Conservation (phyloP, 2,797 vertebrate genomes). For the Anguilla megastoma region DNA sequence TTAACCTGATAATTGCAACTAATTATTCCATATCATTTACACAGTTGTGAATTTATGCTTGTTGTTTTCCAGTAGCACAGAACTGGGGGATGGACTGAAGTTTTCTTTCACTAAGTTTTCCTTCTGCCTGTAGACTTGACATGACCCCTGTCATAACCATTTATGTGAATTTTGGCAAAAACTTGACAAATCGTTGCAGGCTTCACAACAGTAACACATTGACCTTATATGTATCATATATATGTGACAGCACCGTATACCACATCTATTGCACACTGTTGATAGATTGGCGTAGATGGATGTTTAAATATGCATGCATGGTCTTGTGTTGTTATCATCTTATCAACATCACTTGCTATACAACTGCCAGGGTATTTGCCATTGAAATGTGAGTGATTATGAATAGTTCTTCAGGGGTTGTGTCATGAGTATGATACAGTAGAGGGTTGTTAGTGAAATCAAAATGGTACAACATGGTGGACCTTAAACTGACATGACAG, state of each 20-base stretch:
- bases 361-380: background rate
- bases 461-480: background rate
- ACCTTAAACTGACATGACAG: background rate
- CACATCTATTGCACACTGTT: background rate
- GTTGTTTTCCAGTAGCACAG: background rate
- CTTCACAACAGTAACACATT: background rate
- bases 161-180: background rate
- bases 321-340: background rate
- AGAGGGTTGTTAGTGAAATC: background rate
- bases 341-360: background rate
- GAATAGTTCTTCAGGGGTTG: background rate
- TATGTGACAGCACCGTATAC: background rate
- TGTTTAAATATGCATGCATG: background rate
- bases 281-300: background rate
- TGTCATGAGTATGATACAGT: background rate
- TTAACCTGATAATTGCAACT: background rate
- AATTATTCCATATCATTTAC: background rate
- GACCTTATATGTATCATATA: background rate
- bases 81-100: background rate
- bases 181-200: background rate
- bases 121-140: background rate
- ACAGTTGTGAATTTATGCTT: constrained; percentile 1
- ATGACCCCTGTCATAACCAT: constrained; percentile 5
- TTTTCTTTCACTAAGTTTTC: background rate
- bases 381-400: background rate